phyloP scores from a whole-genome alignment of 2,113 vertebrate species.

The Spilogale gracilis region DNA sequence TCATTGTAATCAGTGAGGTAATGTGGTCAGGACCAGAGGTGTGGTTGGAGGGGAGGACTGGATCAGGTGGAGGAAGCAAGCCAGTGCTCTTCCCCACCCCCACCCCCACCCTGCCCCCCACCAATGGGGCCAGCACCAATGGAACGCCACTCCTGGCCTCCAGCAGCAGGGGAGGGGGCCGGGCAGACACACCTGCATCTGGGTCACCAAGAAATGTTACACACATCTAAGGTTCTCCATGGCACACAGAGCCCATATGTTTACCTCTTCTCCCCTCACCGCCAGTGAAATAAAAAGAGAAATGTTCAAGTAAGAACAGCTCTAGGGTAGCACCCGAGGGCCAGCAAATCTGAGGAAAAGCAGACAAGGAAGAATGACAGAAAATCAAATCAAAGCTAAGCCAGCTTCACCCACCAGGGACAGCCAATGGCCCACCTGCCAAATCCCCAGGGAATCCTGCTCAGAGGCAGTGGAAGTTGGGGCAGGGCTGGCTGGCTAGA shows the following conservation, averaged over 20 bases:
- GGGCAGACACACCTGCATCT: too few species aligned
- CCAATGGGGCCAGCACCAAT: neutral
- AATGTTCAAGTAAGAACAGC: neutral
- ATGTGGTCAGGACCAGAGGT: neutral
- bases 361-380: neutral
- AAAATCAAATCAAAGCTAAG: neutral
- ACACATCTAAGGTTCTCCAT: neutral
- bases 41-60: neutral
- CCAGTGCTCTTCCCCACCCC: neutral
- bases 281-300: neutral
- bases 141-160: neutral
- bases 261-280: neutral
- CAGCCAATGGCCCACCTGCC: neutral
- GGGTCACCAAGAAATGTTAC: neutral
- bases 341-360: constrained; percentile 28
- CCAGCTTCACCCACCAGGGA: neutral
- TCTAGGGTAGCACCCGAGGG: neutral
- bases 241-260: neutral
- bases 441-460: neutral
- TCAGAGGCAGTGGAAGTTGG: neutral
- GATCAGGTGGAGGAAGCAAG: neutral
- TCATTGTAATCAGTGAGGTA: neutral
- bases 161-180: neutral
- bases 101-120: neutral
- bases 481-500: neutral